Conservation (phyloP, 2,888 invertebrate genomes). For the Caenorhabditis parvicauda region DNA sequence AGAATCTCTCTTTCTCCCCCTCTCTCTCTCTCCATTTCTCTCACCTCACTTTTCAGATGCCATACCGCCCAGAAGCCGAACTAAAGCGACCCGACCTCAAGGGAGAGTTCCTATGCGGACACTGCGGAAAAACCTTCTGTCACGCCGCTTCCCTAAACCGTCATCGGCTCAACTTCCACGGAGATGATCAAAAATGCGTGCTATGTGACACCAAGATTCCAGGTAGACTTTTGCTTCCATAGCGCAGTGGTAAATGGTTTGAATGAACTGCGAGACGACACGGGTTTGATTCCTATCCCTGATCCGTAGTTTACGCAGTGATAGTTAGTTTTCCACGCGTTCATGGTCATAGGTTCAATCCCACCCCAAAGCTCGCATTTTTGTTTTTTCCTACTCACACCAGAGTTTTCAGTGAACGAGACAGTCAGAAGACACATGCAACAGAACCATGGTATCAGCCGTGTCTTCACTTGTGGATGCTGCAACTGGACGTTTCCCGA, state of each 20-base stretch:
- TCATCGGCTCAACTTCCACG: conserved; percentile 48
- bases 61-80: conserved; percentile 46
- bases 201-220: conserved; percentile 30
- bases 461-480: conserved; percentile 50
- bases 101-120: conserved; percentile 46
- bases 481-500: conserved; percentile 54
- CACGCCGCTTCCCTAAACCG: conserved; percentile 45
- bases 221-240: conserved; percentile 12
- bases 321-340: no score
- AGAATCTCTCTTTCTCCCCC: no score
- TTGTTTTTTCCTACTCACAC: no score
- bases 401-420: conserved; percentile 29
- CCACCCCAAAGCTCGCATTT: no score
- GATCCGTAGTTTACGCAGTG: no score
- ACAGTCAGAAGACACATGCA: conserved; percentile 45
- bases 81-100: conserved; percentile 46
- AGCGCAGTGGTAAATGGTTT: neutral
- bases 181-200: conserved; percentile 43
- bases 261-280: neutral
- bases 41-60: no score
- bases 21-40: no score
- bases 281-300: no score
- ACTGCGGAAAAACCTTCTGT: conserved; percentile 48
- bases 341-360: no score
- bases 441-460: conserved; percentile 17